These are phyloP conservation scores for Orchestia grillus DNA, from an alignment of 1,140 invertebrate genomes.

Conservation along the genomic window DNA sequence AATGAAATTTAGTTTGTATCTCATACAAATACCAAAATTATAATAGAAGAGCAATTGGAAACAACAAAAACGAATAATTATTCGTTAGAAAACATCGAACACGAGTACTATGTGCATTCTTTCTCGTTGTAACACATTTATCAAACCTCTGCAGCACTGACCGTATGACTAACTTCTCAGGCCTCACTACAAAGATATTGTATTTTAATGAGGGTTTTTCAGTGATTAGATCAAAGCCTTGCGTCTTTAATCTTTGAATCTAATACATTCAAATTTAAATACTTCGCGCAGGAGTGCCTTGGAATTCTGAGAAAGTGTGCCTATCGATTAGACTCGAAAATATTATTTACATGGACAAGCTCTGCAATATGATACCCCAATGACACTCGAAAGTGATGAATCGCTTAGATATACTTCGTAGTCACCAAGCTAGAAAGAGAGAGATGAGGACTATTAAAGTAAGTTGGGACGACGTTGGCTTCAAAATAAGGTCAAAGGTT, in stretches of 20 bases:
- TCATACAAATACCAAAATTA: no score
- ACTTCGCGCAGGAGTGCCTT: neutral
- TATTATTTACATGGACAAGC: neutral
- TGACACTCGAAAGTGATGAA: neutral
- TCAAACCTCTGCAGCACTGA: no score
- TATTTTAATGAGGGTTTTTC: neutral
- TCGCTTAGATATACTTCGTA: neutral
- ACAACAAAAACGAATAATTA: no score
- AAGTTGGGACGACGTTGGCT: slow-evolving; percentile 42
- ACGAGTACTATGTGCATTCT: no score
- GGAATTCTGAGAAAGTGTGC: neutral
- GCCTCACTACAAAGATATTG: neutral
- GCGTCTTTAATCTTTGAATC: neutral
- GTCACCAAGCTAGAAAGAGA: neutral
- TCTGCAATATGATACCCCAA: neutral
- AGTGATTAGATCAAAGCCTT: neutral
- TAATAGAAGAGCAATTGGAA: no score
- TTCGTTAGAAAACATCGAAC: no score
- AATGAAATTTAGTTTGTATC: no score
- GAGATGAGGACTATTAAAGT: neutral
- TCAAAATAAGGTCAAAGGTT: neutral
- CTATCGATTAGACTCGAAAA: neutral
- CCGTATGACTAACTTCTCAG: no score
- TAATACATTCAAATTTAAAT: neutral
- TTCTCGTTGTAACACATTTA: no score